Evolutionary conservation across 2,113 vertebrate species (phyloP), one percentile per base, ranked within the genome.

Genomic region (Acanthochromis polyacanthus): DNA sequence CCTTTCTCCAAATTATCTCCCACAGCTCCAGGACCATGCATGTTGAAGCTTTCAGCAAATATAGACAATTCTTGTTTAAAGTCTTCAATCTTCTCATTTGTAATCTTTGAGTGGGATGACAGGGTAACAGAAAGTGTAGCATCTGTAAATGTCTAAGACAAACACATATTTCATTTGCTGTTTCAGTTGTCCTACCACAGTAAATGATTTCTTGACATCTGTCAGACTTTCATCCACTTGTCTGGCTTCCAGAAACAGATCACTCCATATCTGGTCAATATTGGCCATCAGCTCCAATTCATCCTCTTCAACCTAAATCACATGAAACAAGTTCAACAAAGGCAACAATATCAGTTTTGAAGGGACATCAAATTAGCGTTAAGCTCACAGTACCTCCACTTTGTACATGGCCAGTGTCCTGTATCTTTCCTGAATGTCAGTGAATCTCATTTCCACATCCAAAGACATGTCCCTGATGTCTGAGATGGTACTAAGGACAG

Each of bases 1-100:
- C 98, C 98, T 95, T 92, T 95, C 19, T 98, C 97, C 30, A 99
- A 95, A 90, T 97, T 82, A 10, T 97, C 95, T 4, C 96, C 97
- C 38, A 97, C 95, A 71, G 96, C 92, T 66, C 97, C 97, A 28
- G 98, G 98, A 0, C 98, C 98, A 38, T 96, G 86, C 0, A 30
- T 70, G 36, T 92, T 87, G 70, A 99, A 97, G 52, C 93, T 95
- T 6, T 89, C 93, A 2, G 95, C 89, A 82, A 99, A 99, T 22
- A 93, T 82, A 1, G 78, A 87, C 57, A 96, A 71, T 25, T 96
- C 92, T 68, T 83, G 88, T 59, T 89, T 93, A 67, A 94, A 98
- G 38, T 93, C 93, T 25, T 91, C 69, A 69, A 93, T 92, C 45
- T 96, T 94, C 1, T 93, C 86, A n/a, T 94, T 86, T n/a, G 96